phyloP scores from a whole-genome alignment of 2,888 invertebrate species.

The Notodromas monacha region DNA sequence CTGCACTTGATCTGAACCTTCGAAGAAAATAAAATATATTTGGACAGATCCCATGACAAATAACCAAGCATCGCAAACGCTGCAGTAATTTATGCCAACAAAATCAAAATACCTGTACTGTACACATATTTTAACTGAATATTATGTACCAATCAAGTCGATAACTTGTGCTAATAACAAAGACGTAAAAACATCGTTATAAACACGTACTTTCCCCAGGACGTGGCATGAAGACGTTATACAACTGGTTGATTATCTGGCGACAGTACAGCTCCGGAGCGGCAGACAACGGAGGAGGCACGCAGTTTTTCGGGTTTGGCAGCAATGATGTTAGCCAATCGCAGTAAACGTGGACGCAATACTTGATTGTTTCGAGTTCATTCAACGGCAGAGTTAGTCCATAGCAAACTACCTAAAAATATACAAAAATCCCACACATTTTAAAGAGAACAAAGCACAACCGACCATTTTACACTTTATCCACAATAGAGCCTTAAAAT shows the following conservation, averaged over 20 bases:
- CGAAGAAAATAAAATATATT: background rate
- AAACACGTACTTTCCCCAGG: constrained; percentile 59
- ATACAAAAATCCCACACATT: too few relatives aligned
- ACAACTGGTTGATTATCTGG: constrained; percentile 63
- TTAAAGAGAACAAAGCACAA: too few relatives aligned
- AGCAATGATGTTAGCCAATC: constrained; percentile 75
- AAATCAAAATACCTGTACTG: too few relatives aligned
- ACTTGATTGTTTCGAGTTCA: constrained; percentile 74
- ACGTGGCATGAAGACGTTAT: constrained; percentile 71
- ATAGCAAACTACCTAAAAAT: constrained; percentile 47
- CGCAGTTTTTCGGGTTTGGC: constrained; percentile 45
- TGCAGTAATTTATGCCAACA: too few relatives aligned
- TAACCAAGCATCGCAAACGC: too few relatives aligned
- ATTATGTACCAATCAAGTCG: too few relatives aligned
- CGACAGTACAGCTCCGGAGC: constrained; percentile 65
- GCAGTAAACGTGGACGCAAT: constrained; percentile 83
- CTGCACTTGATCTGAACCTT: constrained; percentile 16
- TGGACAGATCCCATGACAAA: too few relatives aligned
- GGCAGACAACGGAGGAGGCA: constrained; percentile 55
- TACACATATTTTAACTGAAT: too few relatives aligned
- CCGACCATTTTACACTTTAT: too few relatives aligned
- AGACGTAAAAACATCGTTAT: background rate
- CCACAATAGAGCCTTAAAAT: constrained; percentile 1
- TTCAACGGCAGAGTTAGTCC: constrained; percentile 58
- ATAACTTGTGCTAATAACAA: too few relatives aligned